Evolutionary conservation across 2,113 vertebrate species (phyloP).

Genomic region (Silurus glanis): DNA sequence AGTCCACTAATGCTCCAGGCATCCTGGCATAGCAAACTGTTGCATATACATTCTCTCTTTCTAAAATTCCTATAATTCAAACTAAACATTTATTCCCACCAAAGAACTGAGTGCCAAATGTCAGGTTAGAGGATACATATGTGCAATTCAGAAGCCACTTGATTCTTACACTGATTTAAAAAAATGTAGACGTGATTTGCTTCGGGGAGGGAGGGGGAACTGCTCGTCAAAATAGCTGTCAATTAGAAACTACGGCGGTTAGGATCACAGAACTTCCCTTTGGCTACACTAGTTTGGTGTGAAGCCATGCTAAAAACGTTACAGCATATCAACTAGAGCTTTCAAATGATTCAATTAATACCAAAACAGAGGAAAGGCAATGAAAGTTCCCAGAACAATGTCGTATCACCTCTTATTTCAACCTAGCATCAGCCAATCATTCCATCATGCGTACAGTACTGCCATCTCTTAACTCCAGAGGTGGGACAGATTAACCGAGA

Average conservation of each 20-base stretch:
- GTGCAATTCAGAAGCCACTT: constrained; percentile 91
- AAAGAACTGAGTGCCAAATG: constrained; percentile 76
- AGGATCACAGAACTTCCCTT: constrained; percentile 73
- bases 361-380: constrained; percentile 90
- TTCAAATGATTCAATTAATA: constrained; percentile 91
- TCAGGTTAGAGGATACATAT: constrained; percentile 84
- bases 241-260: constrained; percentile 80
- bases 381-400: constrained; percentile 92
- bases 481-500: constrained; percentile 82
- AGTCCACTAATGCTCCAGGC: constrained; percentile 85
- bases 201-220: constrained; percentile 55
- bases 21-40: constrained; percentile 86
- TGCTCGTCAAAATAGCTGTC: constrained; percentile 80
- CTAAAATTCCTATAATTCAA: constrained; percentile 87
- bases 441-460: constrained; percentile 82
- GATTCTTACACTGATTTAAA: constrained; percentile 82
- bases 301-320: constrained; percentile 99
- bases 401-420: constrained; percentile 95
- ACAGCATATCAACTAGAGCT: constrained; percentile 96
- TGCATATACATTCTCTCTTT: constrained; percentile 86
- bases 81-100: constrained; percentile 76
- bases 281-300: constrained; percentile 95
- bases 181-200: constrained; percentile 62
- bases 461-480: constrained; percentile 84
- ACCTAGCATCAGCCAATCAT: constrained; percentile 91